phyloP scores from a whole-genome alignment of 2,888 invertebrate genomes.

The Heliothis peltigera region DNA sequence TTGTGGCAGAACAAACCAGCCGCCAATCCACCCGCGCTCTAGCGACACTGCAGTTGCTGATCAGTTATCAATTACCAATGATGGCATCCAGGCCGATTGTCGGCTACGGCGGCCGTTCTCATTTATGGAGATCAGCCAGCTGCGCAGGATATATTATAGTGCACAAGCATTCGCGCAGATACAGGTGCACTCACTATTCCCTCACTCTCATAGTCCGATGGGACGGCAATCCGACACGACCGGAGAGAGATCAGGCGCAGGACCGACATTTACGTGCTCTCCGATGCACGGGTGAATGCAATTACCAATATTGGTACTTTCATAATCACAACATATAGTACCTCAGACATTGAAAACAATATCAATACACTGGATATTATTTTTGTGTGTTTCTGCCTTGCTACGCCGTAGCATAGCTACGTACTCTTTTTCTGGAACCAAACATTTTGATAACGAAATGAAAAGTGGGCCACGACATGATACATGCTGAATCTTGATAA shows the following conservation, averaged over 20 bases:
- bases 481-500: constrained; percentile 47
- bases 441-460: constrained; percentile 34
- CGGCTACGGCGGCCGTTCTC: too few species aligned
- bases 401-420: constrained; percentile 15
- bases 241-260: too few species aligned
- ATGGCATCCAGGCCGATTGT: constrained; percentile 18
- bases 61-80: constrained; percentile 21
- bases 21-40: constrained; percentile 75
- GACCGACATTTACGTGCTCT: too few species aligned
- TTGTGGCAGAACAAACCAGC: constrained; percentile 73
- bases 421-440: constrained; percentile 13
- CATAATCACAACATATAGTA: too few species aligned
- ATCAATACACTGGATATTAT: too few species aligned
- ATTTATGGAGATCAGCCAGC: too few species aligned
- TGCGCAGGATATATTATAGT: too few species aligned
- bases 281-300: too few species aligned
- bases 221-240: too few species aligned
- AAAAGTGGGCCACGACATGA: constrained; percentile 45
- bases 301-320: background rate
- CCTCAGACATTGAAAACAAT: background rate
- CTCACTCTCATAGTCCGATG: too few species aligned
- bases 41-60: constrained; percentile 60
- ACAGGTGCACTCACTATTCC: too few species aligned
- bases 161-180: too few species aligned
- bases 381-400: background rate